These are phyloP conservation scores for Zhuqinia jingwanae DNA, from an alignment of 2,888 invertebrate genomes.

Conservation along the genomic window DNA sequence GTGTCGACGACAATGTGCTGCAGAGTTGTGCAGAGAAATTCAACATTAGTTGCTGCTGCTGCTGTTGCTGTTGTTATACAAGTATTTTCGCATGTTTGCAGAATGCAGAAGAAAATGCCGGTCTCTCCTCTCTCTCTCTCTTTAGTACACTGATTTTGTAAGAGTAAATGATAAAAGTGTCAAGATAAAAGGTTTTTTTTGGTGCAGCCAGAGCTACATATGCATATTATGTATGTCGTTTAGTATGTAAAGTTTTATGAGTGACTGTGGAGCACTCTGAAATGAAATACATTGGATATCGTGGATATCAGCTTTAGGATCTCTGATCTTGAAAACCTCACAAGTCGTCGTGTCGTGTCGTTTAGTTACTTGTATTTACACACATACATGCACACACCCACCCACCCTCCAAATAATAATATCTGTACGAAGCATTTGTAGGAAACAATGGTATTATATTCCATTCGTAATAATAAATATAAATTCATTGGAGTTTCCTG, in stretches of 20 bases:
- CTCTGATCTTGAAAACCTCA: conserved; percentile 60
- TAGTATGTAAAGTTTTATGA: conserved; percentile 37
- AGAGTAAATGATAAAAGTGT: conserved; percentile 8
- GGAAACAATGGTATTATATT: no score
- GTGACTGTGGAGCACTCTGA: conserved; percentile 34
- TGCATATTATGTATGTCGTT: neutral
- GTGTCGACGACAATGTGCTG: conserved; percentile 18
- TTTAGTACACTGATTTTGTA: neutral
- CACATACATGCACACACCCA: neutral
- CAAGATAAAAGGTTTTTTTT: neutral
- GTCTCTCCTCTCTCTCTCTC: neutral
- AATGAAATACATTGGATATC: conserved; percentile 13
- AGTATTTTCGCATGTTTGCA: no score
- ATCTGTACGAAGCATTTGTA: neutral
- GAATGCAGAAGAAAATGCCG: conserved; percentile 22
- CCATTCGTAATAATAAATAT: conserved; percentile 6
- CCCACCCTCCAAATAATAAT: neutral
- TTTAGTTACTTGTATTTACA: neutral
- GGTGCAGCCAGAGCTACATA: neutral
- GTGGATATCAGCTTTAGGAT: neutral
- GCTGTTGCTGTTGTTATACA: neutral
- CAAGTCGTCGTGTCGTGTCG: conserved; percentile 34
- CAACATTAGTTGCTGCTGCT: neutral
- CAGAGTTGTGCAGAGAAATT: neutral
- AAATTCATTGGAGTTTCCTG: conserved; percentile 46